Conservation (phyloP, 2,113 vertebrate species). For the Guaruba guarouba region DNA sequence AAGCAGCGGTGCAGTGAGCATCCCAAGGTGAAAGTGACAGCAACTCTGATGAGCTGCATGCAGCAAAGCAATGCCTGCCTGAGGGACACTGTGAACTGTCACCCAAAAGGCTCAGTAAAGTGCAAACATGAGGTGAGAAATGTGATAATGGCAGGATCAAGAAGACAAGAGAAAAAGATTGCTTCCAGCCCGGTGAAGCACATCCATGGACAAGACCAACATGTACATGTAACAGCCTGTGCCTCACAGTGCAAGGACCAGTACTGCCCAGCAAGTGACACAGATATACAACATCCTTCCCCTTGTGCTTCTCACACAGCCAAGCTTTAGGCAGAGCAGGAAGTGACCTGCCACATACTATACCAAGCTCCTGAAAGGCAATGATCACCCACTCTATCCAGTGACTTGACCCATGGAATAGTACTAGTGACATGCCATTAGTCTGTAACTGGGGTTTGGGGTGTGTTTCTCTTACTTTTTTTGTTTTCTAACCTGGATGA, state of each 20-base stretch:
- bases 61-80: not conserved
- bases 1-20: not conserved
- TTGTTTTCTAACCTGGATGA: not conserved
- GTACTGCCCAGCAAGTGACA: not conserved
- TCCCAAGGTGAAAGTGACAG: not conserved
- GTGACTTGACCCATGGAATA: not conserved
- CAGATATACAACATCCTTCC: not conserved
- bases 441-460: not conserved
- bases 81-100: not conserved
- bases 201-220: not conserved
- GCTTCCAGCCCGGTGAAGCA: not conserved
- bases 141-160: not conserved
- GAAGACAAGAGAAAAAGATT: not conserved
- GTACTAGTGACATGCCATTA: not conserved
- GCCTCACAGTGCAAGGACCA: not conserved
- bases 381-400: fast-evolving
- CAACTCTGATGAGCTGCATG: not conserved
- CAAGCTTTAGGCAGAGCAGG: not conserved
- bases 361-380: not conserved
- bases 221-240: not conserved
- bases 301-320: not conserved
- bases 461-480: not conserved
- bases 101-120: not conserved
- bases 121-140: not conserved
- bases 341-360: not conserved